Evolutionary conservation across 2,797 vertebrate species (phyloP).

Genomic region (Leptoclinus maculatus): DNA sequence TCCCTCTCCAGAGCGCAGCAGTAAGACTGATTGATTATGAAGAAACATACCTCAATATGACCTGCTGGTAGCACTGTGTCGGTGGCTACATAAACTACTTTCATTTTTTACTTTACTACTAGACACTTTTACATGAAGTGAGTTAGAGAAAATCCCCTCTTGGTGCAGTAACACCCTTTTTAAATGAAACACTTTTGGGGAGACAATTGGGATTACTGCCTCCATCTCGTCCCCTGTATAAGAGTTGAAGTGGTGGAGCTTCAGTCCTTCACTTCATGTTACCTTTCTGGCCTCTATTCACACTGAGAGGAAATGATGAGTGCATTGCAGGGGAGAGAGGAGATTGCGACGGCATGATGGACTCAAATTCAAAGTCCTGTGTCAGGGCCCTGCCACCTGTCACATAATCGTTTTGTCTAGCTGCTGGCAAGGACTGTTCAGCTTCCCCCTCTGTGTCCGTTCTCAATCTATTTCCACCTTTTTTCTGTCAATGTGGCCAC

Average conservation of each 20-base stretch:
- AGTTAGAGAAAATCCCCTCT: slow-evolving; percentile 3
- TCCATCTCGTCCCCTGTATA: slow-evolving; percentile 1
- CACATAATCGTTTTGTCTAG: slow-evolving; percentile 41
- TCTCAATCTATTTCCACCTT: slow-evolving; percentile 1
- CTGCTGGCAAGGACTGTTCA: slow-evolving; percentile 12
- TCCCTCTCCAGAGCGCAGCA: neutral
- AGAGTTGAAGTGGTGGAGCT: slow-evolving; percentile 4
- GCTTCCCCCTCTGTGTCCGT: neutral
- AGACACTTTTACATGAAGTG: neutral
- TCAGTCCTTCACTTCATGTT: slow-evolving; percentile 10
- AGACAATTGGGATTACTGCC: slow-evolving; percentile 6
- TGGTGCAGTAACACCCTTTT: neutral
- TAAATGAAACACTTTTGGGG: slow-evolving; percentile 26
- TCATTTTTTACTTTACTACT: slow-evolving; percentile 1
- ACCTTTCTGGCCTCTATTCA: neutral
- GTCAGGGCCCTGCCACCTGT: slow-evolving; percentile 41
- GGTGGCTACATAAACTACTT: neutral
- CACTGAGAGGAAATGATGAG: slow-evolving; percentile 20
- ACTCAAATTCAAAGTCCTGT: slow-evolving; percentile 45
- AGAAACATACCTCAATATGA: neutral
- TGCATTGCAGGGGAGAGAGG: slow-evolving; percentile 8
- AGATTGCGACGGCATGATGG: slow-evolving; percentile 12
- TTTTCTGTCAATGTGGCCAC: neutral
- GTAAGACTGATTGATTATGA: neutral
- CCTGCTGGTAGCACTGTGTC: neutral